Evolutionary conservation across 2,888 invertebrate species (phyloP).

Genomic region (Branchipolynoe longqiensis): DNA sequence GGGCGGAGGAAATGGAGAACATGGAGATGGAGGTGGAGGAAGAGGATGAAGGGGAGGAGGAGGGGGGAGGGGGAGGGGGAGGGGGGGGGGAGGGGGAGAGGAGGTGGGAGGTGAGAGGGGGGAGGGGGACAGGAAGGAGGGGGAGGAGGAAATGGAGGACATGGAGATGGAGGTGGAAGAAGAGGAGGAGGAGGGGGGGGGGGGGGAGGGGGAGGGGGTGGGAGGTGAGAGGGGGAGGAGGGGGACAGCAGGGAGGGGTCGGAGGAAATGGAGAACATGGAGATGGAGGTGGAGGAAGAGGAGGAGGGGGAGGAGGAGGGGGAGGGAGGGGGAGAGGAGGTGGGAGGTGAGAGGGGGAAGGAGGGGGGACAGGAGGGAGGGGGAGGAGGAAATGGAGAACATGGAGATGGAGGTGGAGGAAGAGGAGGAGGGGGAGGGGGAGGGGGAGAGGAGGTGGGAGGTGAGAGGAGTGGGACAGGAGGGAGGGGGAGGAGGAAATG

Average conservation of each 20-base stretch:
- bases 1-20: background rate
- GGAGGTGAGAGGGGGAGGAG: background rate
- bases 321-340: background rate
- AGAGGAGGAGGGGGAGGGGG: background rate
- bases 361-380: background rate
- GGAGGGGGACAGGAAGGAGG: background rate
- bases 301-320: background rate
- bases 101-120: background rate
- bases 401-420: background rate
- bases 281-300: background rate
- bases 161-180: background rate
- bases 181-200: background rate
- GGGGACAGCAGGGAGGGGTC: background rate
- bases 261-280: background rate
- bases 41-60: too few species aligned
- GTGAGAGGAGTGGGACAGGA: background rate
- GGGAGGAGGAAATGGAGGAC: too few species aligned
- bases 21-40: background rate
- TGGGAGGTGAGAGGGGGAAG: background rate
- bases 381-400: background rate
- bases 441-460: background rate
- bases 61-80: background rate
- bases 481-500: slow-evolving; percentile 1
- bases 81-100: background rate
- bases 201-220: too few species aligned